phyloP scores from a whole-genome alignment of 2,888 invertebrate genomes.

The Andrena bucephala region DNA sequence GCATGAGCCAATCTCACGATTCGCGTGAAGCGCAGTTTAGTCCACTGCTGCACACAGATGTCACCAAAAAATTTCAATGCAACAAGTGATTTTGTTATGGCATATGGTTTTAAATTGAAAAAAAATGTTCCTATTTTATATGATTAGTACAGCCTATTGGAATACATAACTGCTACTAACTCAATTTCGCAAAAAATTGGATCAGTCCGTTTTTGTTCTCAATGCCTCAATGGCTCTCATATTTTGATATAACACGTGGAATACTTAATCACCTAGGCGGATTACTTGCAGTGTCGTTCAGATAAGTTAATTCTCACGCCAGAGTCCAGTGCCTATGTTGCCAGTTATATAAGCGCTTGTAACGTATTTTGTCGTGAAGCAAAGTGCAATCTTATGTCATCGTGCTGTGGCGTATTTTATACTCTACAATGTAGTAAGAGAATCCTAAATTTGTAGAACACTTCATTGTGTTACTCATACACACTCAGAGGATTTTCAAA shows the following conservation, averaged over 20 bases:
- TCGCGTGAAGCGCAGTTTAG: too few relatives aligned
- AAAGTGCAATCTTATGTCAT: conserved; percentile 62
- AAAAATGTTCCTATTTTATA: too few relatives aligned
- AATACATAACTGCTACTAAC: too few relatives aligned
- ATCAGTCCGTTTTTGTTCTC: too few relatives aligned
- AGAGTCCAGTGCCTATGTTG: conserved; percentile 20
- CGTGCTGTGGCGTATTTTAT: conserved; percentile 23
- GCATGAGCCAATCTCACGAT: too few relatives aligned
- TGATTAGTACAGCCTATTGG: too few relatives aligned
- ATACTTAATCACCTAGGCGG: neutral
- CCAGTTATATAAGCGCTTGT: conserved; percentile 46
- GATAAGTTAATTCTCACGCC: conserved; percentile 43
- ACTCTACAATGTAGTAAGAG: conserved; percentile 19
- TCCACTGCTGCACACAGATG: too few relatives aligned
- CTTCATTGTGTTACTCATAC: neutral
- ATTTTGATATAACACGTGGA: neutral
- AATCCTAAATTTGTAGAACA: neutral
- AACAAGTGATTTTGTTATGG: too few relatives aligned
- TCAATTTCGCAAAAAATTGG: too few relatives aligned
- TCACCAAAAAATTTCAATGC: too few relatives aligned
- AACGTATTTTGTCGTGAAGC: conserved; percentile 46
- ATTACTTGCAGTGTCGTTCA: conserved; percentile 18
- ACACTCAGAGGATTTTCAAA: neutral
- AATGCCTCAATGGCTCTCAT: neutral
- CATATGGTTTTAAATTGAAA: too few relatives aligned